Evolutionary conservation across 2,888 invertebrate species (phyloP).

Genomic region (Pinctada fucata): DNA sequence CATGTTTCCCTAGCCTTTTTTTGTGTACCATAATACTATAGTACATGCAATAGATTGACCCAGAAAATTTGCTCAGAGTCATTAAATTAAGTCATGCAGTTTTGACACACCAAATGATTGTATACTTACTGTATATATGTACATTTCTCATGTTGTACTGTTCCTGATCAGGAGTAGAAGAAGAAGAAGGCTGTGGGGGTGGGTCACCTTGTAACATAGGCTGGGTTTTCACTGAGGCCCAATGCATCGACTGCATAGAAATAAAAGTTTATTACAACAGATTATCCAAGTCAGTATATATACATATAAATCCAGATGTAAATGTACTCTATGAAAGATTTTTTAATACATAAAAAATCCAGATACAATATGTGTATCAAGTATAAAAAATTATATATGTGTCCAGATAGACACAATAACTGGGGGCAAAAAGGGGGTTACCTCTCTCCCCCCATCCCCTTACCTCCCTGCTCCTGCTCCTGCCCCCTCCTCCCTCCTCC

Average conservation of each 20-base stretch:
- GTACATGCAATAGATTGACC: too few relatives aligned
- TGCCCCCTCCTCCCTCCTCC: too few relatives aligned
- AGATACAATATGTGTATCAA: slow-evolving; percentile 3
- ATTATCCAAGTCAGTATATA: too few relatives aligned
- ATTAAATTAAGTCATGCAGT: too few relatives aligned
- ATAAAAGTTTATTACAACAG: not conserved
- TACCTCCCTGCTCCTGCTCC: too few relatives aligned
- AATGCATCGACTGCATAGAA: slow-evolving; percentile 70
- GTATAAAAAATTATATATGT: not conserved
- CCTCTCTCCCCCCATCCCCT: too few relatives aligned
- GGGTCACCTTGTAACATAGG: slow-evolving; percentile 56
- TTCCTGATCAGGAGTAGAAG: not conserved
- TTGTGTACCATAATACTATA: too few relatives aligned
- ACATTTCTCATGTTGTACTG: not conserved
- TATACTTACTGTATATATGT: slow-evolving; percentile 1
- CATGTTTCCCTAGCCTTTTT: too few relatives aligned
- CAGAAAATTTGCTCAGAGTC: too few relatives aligned
- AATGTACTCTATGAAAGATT: too few relatives aligned
- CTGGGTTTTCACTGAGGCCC: slow-evolving; percentile 67
- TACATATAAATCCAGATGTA: too few relatives aligned
- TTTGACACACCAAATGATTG: too few relatives aligned
- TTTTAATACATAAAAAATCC: not conserved
- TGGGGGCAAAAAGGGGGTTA: not conserved
- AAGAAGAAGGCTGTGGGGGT: not conserved
- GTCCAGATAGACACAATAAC: slow-evolving; percentile 1